A percentile compares a stretch with the other conserved stretches of the same genome.
These are phyloP conservation scores for Leptopilina boulardi DNA, from an alignment of 1,140 invertebrate species.

Conservation along the genomic window DNA sequence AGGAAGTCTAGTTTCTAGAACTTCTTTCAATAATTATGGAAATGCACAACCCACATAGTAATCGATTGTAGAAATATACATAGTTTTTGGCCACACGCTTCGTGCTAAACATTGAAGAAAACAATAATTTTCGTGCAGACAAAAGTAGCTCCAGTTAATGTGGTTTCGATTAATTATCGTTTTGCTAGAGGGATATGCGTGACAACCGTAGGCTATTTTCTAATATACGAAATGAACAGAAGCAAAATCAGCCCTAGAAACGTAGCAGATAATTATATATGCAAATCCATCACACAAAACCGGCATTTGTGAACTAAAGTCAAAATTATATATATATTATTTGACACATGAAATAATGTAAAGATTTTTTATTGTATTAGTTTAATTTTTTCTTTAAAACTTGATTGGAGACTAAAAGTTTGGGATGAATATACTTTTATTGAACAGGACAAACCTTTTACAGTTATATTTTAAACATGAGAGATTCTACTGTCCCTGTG, in stretches of 20 bases:
- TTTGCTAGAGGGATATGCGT: constrained; percentile 51
- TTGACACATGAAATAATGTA: neutral
- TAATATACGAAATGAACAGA: constrained; percentile 57
- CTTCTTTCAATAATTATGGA: neutral
- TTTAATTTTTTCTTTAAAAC: neutral
- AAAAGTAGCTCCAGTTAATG: neutral
- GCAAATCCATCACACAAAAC: too few relatives aligned
- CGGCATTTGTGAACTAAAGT: constrained; percentile 21
- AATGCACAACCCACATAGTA: neutral
- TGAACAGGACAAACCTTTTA: neutral
- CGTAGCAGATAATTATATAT: constrained; percentile 50
- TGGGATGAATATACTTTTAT: neutral
- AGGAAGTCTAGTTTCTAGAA: constrained; percentile 14
- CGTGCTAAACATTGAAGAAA: constrained; percentile 37
- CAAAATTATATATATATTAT: neutral
- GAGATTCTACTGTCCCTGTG: neutral
- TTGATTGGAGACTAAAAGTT: neutral
- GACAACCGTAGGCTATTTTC: constrained; percentile 57
- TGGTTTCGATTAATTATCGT: constrained; percentile 56
- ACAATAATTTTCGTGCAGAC: constrained; percentile 51
- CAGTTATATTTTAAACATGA: neutral
- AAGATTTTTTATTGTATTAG: too few relatives aligned
- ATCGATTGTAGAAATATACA: constrained; percentile 15
- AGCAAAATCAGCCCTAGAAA: neutral
- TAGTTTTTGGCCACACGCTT: constrained; percentile 35